Percentiles rank a stretch among this genome's conserved stretches.
Evolutionary conservation across 1,140 invertebrate species (phyloP).

Genomic region (Drosophila erecta): DNA sequence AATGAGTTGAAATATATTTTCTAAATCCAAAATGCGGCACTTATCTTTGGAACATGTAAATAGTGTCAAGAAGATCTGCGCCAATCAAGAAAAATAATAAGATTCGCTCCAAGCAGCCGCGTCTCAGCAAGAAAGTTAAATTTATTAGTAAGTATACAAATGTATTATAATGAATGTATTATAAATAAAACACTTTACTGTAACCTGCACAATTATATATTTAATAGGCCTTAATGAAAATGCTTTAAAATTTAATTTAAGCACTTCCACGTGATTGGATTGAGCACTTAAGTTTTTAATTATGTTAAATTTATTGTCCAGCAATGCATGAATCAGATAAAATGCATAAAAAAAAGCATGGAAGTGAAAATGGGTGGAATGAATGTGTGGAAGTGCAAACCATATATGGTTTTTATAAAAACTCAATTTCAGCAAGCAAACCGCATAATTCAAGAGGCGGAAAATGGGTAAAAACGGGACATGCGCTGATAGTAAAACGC

Average conservation of each 20-base stretch:
- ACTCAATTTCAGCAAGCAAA: too few relatives aligned
- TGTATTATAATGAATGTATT: neutral
- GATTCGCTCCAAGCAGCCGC: constrained; percentile 88
- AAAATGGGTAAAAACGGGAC: neutral
- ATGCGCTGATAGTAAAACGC: neutral
- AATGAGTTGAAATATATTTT: constrained; percentile 19
- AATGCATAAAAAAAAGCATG: too few relatives aligned
- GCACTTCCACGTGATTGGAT: too few relatives aligned
- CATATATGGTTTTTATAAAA: too few relatives aligned
- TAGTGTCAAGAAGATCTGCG: constrained; percentile 87
- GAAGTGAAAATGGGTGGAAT: too few relatives aligned
- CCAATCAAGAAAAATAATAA: constrained; percentile 92
- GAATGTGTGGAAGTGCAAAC: too few relatives aligned
- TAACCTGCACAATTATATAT: too few relatives aligned
- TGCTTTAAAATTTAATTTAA: too few relatives aligned
- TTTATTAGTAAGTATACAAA: constrained; percentile 92
- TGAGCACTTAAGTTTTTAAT: too few relatives aligned
- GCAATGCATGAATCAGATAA: too few relatives aligned
- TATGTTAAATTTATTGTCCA: too few relatives aligned
- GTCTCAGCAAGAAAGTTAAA: constrained; percentile 94
- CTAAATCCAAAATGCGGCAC: constrained; percentile 22
- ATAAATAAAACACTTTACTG: neutral
- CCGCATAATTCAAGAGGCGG: neutral
- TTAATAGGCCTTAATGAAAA: too few relatives aligned
- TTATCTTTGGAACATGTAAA: constrained; percentile 14